Evolutionary conservation across 92 coral and sea anemone genomes (phyloP), one percentile per base, ranked within the genome.

Genomic region (Metridium senile): DNA sequence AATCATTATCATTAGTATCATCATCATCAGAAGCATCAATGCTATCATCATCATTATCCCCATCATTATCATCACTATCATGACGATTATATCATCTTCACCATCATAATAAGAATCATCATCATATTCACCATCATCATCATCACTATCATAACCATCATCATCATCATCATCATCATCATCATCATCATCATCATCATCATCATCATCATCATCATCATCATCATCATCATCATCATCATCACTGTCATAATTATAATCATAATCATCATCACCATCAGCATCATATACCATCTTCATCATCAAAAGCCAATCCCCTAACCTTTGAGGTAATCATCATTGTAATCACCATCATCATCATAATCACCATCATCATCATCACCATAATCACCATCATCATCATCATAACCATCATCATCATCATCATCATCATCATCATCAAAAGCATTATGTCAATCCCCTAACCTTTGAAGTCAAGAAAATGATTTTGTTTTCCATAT

Each of bases 401-500:
- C 49, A 39, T 39, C 49, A 39, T 13, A 6, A 39, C 49, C 49
- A 39, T 13, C 49, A 39, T 39, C 49, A 39, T 39, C 49, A 39
- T 13, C 49, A 39, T 39, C 49, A 39, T 39, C 49, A 39, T 39
- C 6, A 39, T 13, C 49, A 39, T 13, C 13, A 39, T 39, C 49
- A 39, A 4, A 6, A 13, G 49, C 49, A 39, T 39, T 13, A 39
- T 39, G 8, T 4, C 13, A 13, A 39, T 39, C 49, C 6, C 13
- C 59, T 54, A 2, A 91, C 97, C 87, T 95, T 95, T 33, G 99
- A 92, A 26, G 99, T 95, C 35, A 95, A 66, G 66, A 95, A 95
- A 29, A 77, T 58, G 54, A 95, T 95, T 86, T 92, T 95, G 79
- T 95, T 95, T 69, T 95, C 99, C 99, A 95, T 95, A 62, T 95